Percentiles rank a stretch among this genome's conserved stretches.
phyloP scores from a whole-genome alignment of 2,888 invertebrate species.

The Leucozona laternaria region DNA sequence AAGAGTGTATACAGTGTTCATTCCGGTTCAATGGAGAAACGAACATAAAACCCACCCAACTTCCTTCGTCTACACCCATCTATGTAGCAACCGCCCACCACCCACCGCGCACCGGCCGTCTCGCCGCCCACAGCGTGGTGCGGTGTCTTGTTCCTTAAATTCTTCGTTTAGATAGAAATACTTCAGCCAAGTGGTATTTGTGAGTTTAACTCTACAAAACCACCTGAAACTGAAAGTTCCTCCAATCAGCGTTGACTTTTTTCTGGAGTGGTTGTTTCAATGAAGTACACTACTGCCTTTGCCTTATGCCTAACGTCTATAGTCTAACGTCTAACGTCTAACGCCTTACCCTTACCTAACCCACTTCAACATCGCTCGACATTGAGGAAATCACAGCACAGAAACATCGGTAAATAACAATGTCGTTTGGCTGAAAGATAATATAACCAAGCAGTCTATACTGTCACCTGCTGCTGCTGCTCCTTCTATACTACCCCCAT shows the following conservation, averaged over 20 bases:
- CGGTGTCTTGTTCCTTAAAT: conserved; percentile 14
- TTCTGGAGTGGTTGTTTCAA: conserved; percentile 57
- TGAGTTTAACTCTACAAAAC: conserved; percentile 33
- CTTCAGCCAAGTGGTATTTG: conserved; percentile 33
- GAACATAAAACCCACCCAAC: conserved; percentile 29
- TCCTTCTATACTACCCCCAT: no score
- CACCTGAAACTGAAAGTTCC: conserved; percentile 47
- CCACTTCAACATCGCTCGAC: conserved; percentile 17
- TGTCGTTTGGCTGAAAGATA: background rate
- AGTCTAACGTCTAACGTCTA: no score
- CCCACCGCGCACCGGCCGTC: no score
- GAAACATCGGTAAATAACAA: conserved; percentile 14
- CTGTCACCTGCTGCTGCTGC: conserved; percentile 1
- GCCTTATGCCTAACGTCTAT: no score
- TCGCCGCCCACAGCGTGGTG: background rate
- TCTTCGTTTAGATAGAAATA: conserved; percentile 20
- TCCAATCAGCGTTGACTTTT: conserved; percentile 66
- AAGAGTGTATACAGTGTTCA: conserved; percentile 34
- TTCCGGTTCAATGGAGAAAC: conserved; percentile 39
- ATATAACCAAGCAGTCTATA: background rate
- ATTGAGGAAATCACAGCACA: conserved; percentile 42
- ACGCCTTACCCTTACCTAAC: background rate
- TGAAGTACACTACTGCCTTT: conserved; percentile 9
- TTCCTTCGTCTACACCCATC: background rate
- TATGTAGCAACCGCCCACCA: background rate